A percentile compares a stretch with the other conserved stretches of the same genome.
phyloP scores from a whole-genome alignment of 2,888 invertebrate species.

The Myopa tessellatipennis region DNA sequence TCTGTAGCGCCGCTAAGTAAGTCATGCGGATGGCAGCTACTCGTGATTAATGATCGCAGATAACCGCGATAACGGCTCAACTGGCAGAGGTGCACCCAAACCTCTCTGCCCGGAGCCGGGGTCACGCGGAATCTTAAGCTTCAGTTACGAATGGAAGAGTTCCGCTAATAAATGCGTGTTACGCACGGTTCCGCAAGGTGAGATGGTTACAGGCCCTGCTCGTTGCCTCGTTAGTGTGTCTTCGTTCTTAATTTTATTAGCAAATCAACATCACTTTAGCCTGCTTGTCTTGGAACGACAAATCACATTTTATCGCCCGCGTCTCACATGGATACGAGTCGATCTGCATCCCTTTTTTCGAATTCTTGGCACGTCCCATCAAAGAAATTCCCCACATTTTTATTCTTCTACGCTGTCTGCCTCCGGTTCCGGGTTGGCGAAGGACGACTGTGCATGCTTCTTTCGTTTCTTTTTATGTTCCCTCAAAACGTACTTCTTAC shows the following conservation, averaged over 20 bases:
- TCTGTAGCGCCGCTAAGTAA: conserved; percentile 1
- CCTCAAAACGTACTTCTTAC: background rate
- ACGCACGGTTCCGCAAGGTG: background rate
- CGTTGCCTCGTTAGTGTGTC: background rate
- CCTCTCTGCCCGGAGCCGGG: background rate
- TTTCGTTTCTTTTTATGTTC: conserved; percentile 1
- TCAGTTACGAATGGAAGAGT: background rate
- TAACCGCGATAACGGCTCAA: conserved; percentile 58
- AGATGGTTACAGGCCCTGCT: too few species aligned
- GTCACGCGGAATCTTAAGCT: background rate
- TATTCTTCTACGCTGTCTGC: conserved; percentile 36
- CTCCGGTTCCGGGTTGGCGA: conserved; percentile 29
- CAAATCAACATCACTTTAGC: background rate
- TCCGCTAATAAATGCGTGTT: conserved; percentile 10
- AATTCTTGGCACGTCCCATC: conserved; percentile 36
- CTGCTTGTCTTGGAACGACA: background rate
- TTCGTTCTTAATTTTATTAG: conserved; percentile 26
- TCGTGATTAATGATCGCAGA: conserved; percentile 64
- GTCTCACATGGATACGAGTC: background rate
- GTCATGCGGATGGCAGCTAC: conserved; percentile 21
- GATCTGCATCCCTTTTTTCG: background rate
- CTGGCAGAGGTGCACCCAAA: conserved; percentile 1
- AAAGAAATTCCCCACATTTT: conserved; percentile 36
- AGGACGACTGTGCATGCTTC: conserved; percentile 19
- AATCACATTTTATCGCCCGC: conserved; percentile 13